These are phyloP conservation scores for Gymnosoma rotundatum DNA, from an alignment of 2,888 invertebrate genomes.

Conservation along the genomic window DNA sequence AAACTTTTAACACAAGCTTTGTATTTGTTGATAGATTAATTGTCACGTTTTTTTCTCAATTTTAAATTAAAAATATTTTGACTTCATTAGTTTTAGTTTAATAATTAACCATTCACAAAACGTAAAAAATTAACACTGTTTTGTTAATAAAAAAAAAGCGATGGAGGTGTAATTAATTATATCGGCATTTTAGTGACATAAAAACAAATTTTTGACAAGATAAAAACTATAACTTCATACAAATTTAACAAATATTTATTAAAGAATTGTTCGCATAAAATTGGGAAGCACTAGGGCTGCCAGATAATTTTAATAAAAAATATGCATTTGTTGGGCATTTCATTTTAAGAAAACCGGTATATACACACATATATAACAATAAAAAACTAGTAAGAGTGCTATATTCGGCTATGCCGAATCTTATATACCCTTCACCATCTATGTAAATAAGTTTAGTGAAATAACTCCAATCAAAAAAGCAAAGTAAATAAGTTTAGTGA, in stretches of 20 bases:
- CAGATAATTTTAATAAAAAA: no score
- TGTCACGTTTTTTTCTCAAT: neutral
- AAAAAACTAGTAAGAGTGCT: no score
- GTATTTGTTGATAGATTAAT: neutral
- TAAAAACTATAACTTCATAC: neutral
- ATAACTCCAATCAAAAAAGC: no score
- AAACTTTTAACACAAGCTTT: neutral
- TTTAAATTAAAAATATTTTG: conserved; percentile 5
- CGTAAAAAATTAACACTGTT: conserved; percentile 27
- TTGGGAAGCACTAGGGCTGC: no score
- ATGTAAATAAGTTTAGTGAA: no score
- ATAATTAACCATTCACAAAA: conserved; percentile 29
- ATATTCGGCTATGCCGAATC: no score
- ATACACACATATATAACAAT: no score
- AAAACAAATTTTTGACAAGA: neutral
- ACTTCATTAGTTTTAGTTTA: conserved; percentile 22
- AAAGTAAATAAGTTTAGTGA: no score
- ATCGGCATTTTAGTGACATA: neutral
- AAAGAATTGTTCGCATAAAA: neutral
- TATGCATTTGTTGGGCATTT: no score
- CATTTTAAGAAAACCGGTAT: no score
- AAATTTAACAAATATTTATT: no score
- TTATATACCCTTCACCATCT: no score
- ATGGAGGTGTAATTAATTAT: conserved; percentile 30
- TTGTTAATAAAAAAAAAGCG: neutral